Base-by-base conservation (phyloP, 2,797 vertebrate genomes). In the Enteromius viviparus region DNA sequence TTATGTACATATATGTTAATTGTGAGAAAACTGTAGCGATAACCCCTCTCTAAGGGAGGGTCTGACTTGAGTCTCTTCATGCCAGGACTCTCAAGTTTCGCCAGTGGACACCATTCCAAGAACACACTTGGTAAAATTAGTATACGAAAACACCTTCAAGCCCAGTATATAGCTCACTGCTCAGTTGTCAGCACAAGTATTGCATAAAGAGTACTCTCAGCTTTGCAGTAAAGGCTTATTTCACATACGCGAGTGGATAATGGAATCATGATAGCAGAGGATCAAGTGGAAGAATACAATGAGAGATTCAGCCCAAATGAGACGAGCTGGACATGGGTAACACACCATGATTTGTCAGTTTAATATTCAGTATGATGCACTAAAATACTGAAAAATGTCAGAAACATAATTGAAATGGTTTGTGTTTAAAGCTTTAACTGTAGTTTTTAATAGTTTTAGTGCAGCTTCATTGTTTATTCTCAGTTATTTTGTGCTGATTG, bases 321-420 rank as follows among this genome's bases (percentile, higher is more conserved):
- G 70, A 91, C 90, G 2, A 85, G 84, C 82, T 94, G 94, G 94
- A 92, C 93, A 77, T 93, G 89, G 94, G 94, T 95, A 95, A 95
- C 26, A 49, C 42, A 14, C 37, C 45, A 29, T 49, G 42, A 71
- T 83, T 80, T 80, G n/a, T 70, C 66, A 21, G 14, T 55, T 81
- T 77, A 21, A 34, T 21, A 32, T 69, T 76, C n/a, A 68, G 10
- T 23, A 14, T 65, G 62, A 65, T 82, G 60, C 3, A 53, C 12
- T 45, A 29, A 34, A 15, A 5, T 23, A 42, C 3, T 45, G 7
- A 14, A 23, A 34, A 49, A 37, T 64, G 26, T 74, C 32, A 8
- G 2, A 40, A 53, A 80, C 5, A 1, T 55, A 3, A 26, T 53
- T 68, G 0, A 42, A 55, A 21, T 55, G 15, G 23, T 42, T 80